These are phyloP conservation scores for Fragum fragum DNA, from an alignment of 2,888 invertebrate genomes.

Conservation along the genomic window DNA sequence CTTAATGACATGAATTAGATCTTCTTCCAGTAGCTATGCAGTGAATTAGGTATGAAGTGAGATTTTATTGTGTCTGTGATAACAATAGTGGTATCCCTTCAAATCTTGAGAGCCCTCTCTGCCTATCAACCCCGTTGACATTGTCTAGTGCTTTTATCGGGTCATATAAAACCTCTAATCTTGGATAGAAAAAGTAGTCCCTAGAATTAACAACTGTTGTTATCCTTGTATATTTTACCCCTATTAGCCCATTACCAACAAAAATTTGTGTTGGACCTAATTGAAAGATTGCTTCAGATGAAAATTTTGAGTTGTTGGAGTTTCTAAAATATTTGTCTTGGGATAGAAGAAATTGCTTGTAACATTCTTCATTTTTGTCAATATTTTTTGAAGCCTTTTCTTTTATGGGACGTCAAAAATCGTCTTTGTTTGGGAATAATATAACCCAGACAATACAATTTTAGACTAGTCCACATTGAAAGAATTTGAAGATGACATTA, in stretches of 20 bases:
- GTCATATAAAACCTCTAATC: conserved; percentile 41
- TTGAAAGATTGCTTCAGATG: no score
- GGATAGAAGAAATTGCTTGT: no score
- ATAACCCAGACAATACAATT: no score
- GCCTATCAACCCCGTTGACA: conserved; percentile 56
- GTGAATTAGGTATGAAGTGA: conserved; percentile 20
- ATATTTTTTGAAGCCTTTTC: no score
- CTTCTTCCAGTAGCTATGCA: conserved; percentile 41
- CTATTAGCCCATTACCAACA: not conserved
- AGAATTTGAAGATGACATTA: no score
- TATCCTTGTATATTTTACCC: conserved; percentile 34
- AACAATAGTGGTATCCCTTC: conserved; percentile 53
- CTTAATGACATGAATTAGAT: conserved; percentile 11
- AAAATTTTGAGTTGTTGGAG: no score
- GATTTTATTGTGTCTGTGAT: conserved; percentile 51
- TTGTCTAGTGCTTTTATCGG: conserved; percentile 44
- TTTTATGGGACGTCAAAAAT: no score
- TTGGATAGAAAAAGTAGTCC: conserved; percentile 52
- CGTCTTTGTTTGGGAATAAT: no score
- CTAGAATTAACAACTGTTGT: conserved; percentile 48
- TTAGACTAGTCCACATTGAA: no score
- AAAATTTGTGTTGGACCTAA: not conserved
- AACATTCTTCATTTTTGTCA: no score
- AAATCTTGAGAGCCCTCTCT: conserved; percentile 48
- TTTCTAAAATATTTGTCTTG: no score